A percentile compares a stretch with the other conserved stretches of the same genome.
Conservation (phyloP, 2,113 vertebrate genomes). For the Ornithorhynchus anatinus region DNA sequence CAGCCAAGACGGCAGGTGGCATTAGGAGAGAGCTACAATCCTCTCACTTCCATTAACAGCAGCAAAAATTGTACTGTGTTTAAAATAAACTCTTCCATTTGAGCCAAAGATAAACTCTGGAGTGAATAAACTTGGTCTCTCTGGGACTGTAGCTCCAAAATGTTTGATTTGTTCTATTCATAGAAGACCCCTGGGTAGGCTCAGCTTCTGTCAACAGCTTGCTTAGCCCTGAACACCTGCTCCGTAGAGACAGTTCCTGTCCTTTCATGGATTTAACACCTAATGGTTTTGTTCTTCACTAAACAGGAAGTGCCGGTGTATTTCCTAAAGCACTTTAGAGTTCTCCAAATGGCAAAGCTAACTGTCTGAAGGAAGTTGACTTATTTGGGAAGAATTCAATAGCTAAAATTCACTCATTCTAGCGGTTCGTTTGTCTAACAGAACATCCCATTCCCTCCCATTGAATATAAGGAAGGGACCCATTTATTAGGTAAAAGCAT, state of each 20-base stretch:
- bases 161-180: constrained; percentile 64
- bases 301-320: constrained; percentile 33
- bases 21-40: constrained; percentile 71
- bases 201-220: constrained; percentile 70
- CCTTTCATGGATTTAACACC: constrained; percentile 65
- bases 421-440: too few species aligned
- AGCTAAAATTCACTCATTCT: too few species aligned
- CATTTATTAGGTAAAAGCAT: too few species aligned
- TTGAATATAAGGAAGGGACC: too few species aligned
- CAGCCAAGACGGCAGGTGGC: constrained; percentile 81
- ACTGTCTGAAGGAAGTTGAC: too few species aligned
- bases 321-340: constrained; percentile 30
- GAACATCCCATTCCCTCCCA: too few species aligned
- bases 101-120: constrained; percentile 78
- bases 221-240: constrained; percentile 66
- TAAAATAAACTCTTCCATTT: constrained; percentile 87
- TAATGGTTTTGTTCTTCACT: constrained; percentile 23
- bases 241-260: constrained; percentile 69
- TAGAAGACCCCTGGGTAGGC: constrained; percentile 60
- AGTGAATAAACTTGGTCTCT: constrained; percentile 65
- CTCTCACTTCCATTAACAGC: constrained; percentile 78
- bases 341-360: too few species aligned
- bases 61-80: constrained; percentile 79
- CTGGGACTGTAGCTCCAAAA: constrained; percentile 52
- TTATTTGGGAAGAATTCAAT: too few species aligned